Evolutionary conservation across 2,888 invertebrate genomes (phyloP), one percentile per base, ranked within the genome.

Genomic region (Charanyca ferruginea): DNA sequence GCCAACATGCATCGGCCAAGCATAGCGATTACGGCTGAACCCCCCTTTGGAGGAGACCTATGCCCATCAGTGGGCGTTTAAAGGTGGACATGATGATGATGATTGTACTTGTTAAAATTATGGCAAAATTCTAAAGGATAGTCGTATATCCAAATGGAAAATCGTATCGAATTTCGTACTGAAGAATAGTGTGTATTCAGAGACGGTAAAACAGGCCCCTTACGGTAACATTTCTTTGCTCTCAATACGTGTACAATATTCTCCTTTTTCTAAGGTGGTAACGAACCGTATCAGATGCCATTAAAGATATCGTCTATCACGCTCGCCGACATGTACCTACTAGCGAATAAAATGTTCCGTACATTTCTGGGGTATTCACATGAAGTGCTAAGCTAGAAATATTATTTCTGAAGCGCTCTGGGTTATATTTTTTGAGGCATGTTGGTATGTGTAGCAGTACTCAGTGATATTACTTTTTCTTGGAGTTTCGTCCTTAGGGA

Each of bases 241-340:
- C 28, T 35, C 47, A 48, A 68, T 48, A 48, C 20, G 23, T 32
- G 44, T 38, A 52, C 51, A 32, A 47, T 52, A 52, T 60, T 60
- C 47, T 57, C 16, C 51, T 20, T 69, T 42, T 51, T 32, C 18
- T 20, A 28, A 47, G 22, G 52, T 41, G 11, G 51, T 80, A 81
- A 77, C 74, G 80, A 80, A 72, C 74, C 68, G 44, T 66, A 59
- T 45, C 67, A 20, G 61, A 77, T 66, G 55, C 68, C 66, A 81
- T 77, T 79, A 77, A 22, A 72, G 66, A 58, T 79, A 73, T 69
- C 69, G 63, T 69, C 66, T 60, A 66, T 75, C 77, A 60, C 41
- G n/a, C 38, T 55, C 32, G 2, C 28, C 8, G 32, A 42, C 7
- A 41, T 58, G 22, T 66, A 59, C 49, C 3, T 38, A 38, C 16